These are phyloP conservation scores for Achroia grisella DNA, from an alignment of 1,140 invertebrate species.

Conservation along the genomic window DNA sequence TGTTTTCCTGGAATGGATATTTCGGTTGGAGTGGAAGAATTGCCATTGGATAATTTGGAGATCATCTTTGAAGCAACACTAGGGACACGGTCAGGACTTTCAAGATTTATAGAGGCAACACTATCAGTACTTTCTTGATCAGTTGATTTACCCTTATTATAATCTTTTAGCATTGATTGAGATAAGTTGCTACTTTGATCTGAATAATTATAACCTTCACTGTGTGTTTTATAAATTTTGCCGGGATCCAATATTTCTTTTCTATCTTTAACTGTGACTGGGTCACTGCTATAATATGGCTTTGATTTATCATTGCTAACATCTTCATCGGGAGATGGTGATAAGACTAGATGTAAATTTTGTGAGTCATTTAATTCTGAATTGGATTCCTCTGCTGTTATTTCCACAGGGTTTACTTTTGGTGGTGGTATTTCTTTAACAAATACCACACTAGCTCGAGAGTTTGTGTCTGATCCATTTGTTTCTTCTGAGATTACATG, in stretches of 20 bases:
- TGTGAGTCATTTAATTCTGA: conserved; percentile 56
- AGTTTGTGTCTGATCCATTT: conserved; percentile 21
- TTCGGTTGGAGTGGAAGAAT: conserved; percentile 60
- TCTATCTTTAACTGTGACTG: conserved; percentile 33
- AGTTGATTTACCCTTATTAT: conserved; percentile 35
- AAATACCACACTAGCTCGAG: conserved; percentile 40
- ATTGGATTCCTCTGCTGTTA: conserved; percentile 35
- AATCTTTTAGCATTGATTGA: conserved; percentile 26
- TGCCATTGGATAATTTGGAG: conserved; percentile 62
- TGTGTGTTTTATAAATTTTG: conserved; percentile 33
- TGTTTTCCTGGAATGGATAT: conserved; percentile 17
- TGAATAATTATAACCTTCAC: conserved; percentile 40
- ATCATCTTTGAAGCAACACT: conserved; percentile 55
- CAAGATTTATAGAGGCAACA: conserved; percentile 37
- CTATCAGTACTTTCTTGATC: conserved; percentile 63
- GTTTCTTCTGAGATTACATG: conserved; percentile 8
- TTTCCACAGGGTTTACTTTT: conserved; percentile 35
- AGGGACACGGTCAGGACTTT: conserved; percentile 53
- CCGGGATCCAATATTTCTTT: conserved; percentile 33
- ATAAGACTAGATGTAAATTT: conserved; percentile 48
- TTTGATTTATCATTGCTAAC: conserved; percentile 19
- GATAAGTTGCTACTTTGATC: conserved; percentile 37
- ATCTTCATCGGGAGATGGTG: conserved; percentile 33
- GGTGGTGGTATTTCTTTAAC: conserved; percentile 36
- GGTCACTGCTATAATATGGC: conserved; percentile 35